Percentiles rank a stretch among this genome's conserved stretches.
These are phyloP conservation scores for Ochropacha duplaris DNA, from an alignment of 2,888 invertebrate species.

Conservation along the genomic window DNA sequence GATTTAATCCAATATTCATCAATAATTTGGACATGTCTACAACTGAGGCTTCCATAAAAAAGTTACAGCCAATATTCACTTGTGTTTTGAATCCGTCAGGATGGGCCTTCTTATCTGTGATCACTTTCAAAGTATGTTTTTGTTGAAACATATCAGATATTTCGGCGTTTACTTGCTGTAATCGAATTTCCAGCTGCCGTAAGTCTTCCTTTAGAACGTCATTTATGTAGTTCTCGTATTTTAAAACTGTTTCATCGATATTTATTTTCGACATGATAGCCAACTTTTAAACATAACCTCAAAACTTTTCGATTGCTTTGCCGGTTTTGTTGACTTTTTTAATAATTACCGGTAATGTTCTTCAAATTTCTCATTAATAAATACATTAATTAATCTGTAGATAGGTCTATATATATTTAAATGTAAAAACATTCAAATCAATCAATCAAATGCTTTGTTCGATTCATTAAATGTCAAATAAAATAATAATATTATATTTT, in stretches of 20 bases:
- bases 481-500: too few species aligned
- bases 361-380: too few species aligned
- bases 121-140: conserved; percentile 86
- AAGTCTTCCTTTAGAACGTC: conserved; percentile 89
- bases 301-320: neutral
- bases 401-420: too few species aligned
- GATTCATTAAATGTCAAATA: too few species aligned
- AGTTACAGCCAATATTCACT: conserved; percentile 92
- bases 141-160: conserved; percentile 89
- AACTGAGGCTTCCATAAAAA: conserved; percentile 90
- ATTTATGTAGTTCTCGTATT: conserved; percentile 90
- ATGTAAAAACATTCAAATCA: too few species aligned
- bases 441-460: too few species aligned
- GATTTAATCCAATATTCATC: conserved; percentile 89
- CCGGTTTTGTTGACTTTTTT: too few species aligned
- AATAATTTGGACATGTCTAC: conserved; percentile 85
- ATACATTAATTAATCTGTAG: too few species aligned
- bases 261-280: conserved; percentile 44
- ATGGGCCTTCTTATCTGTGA: conserved; percentile 80
- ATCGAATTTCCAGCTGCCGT: conserved; percentile 79
- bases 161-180: conserved; percentile 85
- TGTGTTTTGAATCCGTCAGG: conserved; percentile 73
- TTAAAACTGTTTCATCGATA: conserved; percentile 49
- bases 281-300: neutral
- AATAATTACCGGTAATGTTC: too few species aligned